These are phyloP conservation scores for Isotomurus palustris DNA, from an alignment of 2,888 invertebrate genomes.

Conservation along the genomic window DNA sequence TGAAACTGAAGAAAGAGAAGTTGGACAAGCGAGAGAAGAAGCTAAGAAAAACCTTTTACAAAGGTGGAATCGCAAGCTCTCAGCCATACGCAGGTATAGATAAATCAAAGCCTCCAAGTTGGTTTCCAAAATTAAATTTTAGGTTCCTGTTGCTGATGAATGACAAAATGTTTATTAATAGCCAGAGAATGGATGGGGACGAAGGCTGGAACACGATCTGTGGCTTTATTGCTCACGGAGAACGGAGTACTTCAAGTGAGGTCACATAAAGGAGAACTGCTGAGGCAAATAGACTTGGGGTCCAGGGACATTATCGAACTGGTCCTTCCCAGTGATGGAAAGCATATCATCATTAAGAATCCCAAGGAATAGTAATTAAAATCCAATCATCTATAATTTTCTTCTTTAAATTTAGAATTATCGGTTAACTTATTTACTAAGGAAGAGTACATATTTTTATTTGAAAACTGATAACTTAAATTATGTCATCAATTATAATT, in stretches of 20 bases:
- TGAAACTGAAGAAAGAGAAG: slow-evolving; percentile 13
- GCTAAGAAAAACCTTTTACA: slow-evolving; percentile 19
- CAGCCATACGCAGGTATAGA: not conserved
- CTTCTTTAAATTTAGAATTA: too few relatives aligned
- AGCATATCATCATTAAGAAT: slow-evolving; percentile 52
- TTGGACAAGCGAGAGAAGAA: slow-evolving; percentile 17
- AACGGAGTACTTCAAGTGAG: slow-evolving; percentile 50
- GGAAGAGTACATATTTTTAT: too few relatives aligned
- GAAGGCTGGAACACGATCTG: slow-evolving; percentile 49
- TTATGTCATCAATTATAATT: too few relatives aligned
- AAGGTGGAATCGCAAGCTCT: not conserved
- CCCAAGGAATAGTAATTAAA: slow-evolving; percentile 56
- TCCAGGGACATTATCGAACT: slow-evolving; percentile 47
- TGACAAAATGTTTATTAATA: slow-evolving; percentile 30
- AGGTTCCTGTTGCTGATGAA: slow-evolving; percentile 5
- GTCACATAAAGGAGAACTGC: slow-evolving; percentile 49
- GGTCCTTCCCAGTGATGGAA: slow-evolving; percentile 49
- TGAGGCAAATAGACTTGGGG: slow-evolving; percentile 53
- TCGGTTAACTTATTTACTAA: too few relatives aligned
- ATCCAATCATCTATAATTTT: too few relatives aligned
- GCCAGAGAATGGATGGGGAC: slow-evolving; percentile 52
- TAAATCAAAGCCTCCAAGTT: not conserved
- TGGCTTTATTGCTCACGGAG: slow-evolving; percentile 51
- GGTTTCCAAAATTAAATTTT: slow-evolving; percentile 6
- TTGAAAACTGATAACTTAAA: too few relatives aligned